Base-by-base conservation (phyloP, 2,888 invertebrate species). In the Perithous albicinctus region DNA sequence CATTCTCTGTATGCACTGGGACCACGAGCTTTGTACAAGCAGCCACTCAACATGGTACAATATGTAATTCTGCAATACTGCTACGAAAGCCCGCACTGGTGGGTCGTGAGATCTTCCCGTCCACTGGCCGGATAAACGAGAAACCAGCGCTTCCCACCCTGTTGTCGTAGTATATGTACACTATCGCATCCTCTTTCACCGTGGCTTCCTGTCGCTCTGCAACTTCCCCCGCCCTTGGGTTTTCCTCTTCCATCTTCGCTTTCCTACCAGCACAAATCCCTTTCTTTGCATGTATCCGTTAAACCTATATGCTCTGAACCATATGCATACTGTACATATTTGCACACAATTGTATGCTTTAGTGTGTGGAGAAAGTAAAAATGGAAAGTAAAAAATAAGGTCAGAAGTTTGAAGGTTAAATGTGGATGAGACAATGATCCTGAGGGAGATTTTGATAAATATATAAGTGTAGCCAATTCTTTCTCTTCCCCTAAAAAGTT, bases 81-180 rank as follows among this genome's bases (percentile, higher is more conserved):
- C 51, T 56, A n/a, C 38, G 32, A 41, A 46, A 59, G 56, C 43
- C 23, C 18, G 48, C 61, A 29, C 18, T 15, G 23, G 7, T 46
- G 48, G n/a, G 5, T 46, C 41, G 41, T 61, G 8, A 69, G 78
- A 81, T 81, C 74, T 73, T 67, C 46, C 38, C 48, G 74, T 74
- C 64, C 67, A 72, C 77, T 26, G 29, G 35, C 69, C 26, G 77
- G 59, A 78, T 74, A 48, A 77, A 73, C 77, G 77, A 63, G 77
- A 61, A 20, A n/a, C 29, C 38, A 29, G 29, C 32, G 35, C 51
- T 61, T 23, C 64, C 35, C 20, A 5, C 64, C n/a, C n/a, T n/a
- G n/a, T 35, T 72, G 43, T 48, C 59, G 23, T 46, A 54, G 20
- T 73, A n/a, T 38, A 18, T 54, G 12, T 48, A 59, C 43, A 48